Evolutionary conservation across 2,113 vertebrate species (phyloP).

Genomic region (Parus major): DNA sequence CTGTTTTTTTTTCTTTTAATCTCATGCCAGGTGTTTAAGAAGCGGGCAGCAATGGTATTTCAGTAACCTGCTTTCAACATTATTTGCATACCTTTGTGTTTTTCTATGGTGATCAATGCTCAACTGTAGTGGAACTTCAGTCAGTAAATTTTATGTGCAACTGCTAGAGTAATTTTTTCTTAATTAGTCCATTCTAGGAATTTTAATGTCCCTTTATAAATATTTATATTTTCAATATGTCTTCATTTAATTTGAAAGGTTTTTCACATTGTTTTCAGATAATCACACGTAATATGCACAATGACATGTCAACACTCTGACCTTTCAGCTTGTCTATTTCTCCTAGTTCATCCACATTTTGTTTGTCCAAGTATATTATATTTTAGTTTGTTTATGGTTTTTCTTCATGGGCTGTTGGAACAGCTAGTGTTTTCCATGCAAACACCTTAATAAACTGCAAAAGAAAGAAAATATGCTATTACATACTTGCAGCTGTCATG

Average conservation of each 20-base stretch:
- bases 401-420: neutral
- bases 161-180: constrained; percentile 60
- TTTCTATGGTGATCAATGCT: constrained; percentile 50
- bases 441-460: constrained; percentile 49
- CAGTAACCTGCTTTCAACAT: constrained; percentile 27
- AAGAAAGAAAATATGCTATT: constrained; percentile 18
- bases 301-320: constrained; percentile 71
- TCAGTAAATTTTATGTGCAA: constrained; percentile 68
- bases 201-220: constrained; percentile 74
- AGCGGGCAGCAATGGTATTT: neutral
- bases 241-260: constrained; percentile 75
- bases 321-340: constrained; percentile 76
- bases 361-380: constrained; percentile 57
- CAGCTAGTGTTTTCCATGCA: constrained; percentile 17
- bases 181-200: constrained; percentile 64
- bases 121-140: neutral
- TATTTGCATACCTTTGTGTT: constrained; percentile 62
- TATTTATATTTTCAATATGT: constrained; percentile 79
- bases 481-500: neutral
- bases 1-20: constrained; percentile 7
- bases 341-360: constrained; percentile 66
- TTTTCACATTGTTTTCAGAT: constrained; percentile 72
- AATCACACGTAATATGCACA: constrained; percentile 59
- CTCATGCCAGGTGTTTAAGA: constrained; percentile 6
- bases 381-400: constrained; percentile 69